Conservation (phyloP, 2,113 vertebrate genomes). For the Atrichornis clamosus region DNA sequence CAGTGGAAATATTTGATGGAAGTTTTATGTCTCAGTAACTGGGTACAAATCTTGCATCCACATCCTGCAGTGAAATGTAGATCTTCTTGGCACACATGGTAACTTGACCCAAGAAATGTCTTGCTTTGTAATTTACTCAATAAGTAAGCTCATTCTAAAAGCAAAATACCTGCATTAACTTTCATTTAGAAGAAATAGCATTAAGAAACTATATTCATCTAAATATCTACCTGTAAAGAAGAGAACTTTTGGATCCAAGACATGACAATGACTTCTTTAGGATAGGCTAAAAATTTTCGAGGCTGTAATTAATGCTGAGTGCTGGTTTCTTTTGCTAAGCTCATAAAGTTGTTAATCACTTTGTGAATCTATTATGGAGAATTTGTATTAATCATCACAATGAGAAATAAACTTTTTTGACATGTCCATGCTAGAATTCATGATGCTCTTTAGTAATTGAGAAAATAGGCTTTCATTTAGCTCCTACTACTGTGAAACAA, state of each 20-base stretch:
- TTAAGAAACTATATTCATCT: background rate
- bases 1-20: background rate
- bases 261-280: background rate
- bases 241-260: background rate
- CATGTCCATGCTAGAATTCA: background rate
- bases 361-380: background rate
- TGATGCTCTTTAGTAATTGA: background rate
- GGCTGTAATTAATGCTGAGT: background rate
- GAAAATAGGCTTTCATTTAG: background rate
- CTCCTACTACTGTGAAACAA: background rate
- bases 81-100: background rate
- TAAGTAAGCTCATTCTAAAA: background rate
- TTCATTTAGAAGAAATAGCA: background rate
- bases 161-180: background rate
- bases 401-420: background rate
- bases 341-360: background rate
- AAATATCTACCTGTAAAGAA: background rate
- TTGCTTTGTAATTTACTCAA: background rate
- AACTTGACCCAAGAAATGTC: background rate
- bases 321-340: background rate
- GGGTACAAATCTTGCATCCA: background rate
- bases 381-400: background rate
- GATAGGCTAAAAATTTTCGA: background rate
- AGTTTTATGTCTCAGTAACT: background rate
- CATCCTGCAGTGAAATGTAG: background rate